phyloP scores from a whole-genome alignment of 2,113 vertebrate species.

The Glaucidium brasilianum region DNA sequence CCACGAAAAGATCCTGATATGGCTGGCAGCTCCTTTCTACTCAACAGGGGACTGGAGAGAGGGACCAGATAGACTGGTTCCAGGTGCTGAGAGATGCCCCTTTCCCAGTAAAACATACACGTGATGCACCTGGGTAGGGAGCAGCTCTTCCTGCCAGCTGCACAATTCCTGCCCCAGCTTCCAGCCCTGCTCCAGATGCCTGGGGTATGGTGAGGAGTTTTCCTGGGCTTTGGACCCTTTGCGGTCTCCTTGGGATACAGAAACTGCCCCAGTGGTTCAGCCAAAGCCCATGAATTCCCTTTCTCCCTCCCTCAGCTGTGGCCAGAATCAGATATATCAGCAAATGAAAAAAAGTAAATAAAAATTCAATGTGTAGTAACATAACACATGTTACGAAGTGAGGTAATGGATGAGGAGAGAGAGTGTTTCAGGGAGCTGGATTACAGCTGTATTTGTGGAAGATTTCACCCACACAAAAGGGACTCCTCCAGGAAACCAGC shows the following conservation, averaged over 20 bases:
- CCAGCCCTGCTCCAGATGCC: not conserved
- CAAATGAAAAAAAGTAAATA: not conserved
- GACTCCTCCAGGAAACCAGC: not conserved
- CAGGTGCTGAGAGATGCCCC: not conserved
- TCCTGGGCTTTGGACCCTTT: not conserved
- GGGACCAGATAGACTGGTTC: not conserved
- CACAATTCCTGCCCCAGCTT: not conserved
- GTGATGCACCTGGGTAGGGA: not conserved
- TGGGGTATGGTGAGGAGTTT: not conserved
- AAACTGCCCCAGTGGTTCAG: not conserved
- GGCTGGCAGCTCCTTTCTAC: not conserved
- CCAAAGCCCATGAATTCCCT: not conserved
- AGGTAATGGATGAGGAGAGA: not conserved
- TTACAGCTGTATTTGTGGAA: not conserved
- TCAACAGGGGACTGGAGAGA: not conserved
- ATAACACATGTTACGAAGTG: not conserved
- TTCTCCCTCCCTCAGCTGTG: not conserved
- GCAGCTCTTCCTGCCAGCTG: not conserved
- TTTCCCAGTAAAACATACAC: not conserved
- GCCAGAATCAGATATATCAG: not conserved
- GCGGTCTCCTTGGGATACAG: not conserved
- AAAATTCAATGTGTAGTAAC: not conserved
- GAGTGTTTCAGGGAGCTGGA: not conserved
- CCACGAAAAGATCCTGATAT: not conserved
- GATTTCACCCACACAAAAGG: not conserved